These are phyloP conservation scores for Aldabrachelys gigantea DNA, from an alignment of 2,113 vertebrate genomes.

Conservation along the genomic window DNA sequence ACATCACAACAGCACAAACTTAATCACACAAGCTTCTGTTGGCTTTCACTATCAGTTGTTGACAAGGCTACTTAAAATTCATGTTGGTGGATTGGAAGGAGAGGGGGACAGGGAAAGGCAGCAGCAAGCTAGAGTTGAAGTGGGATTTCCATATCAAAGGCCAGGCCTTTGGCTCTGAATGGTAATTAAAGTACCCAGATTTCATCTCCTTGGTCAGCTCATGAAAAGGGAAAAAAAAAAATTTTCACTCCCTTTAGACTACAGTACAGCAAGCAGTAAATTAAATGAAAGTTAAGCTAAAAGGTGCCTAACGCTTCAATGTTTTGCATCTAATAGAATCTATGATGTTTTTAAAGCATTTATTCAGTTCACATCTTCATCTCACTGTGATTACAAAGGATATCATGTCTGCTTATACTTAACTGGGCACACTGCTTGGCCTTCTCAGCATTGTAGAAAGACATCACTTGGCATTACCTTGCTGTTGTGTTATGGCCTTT, in stretches of 20 bases:
- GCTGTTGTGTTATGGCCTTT: constrained; percentile 39
- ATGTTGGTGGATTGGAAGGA: constrained; percentile 84
- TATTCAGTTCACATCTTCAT: constrained; percentile 76
- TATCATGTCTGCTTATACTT: constrained; percentile 73
- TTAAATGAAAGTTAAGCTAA: constrained; percentile 81
- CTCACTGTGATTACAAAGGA: constrained; percentile 71
- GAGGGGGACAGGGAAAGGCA: constrained; percentile 79
- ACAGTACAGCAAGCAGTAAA: constrained; percentile 73
- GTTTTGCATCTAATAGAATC: constrained; percentile 73
- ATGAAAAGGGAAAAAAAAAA: constrained; percentile 84
- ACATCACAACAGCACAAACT: constrained; percentile 54
- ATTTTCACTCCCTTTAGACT: constrained; percentile 80
- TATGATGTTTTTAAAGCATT: constrained; percentile 70
- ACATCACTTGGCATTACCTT: constrained; percentile 70
- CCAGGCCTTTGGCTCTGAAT: constrained; percentile 91
- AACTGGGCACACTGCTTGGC: constrained; percentile 55
- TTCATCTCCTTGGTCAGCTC: constrained; percentile 93
- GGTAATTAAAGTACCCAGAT: constrained; percentile 96
- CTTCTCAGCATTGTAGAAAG: constrained; percentile 61
- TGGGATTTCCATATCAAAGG: constrained; percentile 99
- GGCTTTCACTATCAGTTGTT: constrained; percentile 86
- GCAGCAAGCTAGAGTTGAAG: constrained; percentile 84
- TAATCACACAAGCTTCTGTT: constrained; percentile 64
- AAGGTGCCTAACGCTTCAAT: constrained; percentile 73
- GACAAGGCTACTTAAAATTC: constrained; percentile 92